Evolutionary conservation across 1,140 invertebrate species (phyloP).

Genomic region (Triops cancriformis): DNA sequence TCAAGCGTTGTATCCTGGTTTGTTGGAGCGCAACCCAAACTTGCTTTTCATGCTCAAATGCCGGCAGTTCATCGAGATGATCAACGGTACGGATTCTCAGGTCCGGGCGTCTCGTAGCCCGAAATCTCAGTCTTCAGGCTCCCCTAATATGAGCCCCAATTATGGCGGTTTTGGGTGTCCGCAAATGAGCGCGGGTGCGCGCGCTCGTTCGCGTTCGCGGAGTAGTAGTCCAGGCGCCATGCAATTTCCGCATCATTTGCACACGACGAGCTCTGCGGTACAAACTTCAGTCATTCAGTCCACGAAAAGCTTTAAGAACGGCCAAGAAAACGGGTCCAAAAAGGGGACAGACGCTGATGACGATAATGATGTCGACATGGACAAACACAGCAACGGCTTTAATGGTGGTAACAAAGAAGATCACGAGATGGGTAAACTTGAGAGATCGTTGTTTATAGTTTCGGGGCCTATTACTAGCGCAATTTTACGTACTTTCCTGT

Average conservation of each 20-base stretch:
- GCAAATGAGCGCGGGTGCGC: neutral
- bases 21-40: conserved; percentile 81
- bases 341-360: conserved; percentile 29
- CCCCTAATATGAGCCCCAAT: conserved; percentile 34
- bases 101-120: conserved; percentile 30
- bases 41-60: conserved; percentile 91
- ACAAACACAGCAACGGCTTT: conserved; percentile 20
- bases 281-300: conserved; percentile 66
- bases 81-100: conserved; percentile 61
- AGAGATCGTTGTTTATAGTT: neutral
- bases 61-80: conserved; percentile 90
- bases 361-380: conserved; percentile 28
- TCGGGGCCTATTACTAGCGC: neutral
- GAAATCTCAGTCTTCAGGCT: conserved; percentile 29
- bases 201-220: conserved; percentile 31
- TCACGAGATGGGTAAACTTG: conserved; percentile 46
- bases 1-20: conserved; percentile 75
- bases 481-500: neutral
- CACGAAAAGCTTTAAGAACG: conserved; percentile 48
- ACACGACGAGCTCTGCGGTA: conserved; percentile 37
- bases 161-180: conserved; percentile 28
- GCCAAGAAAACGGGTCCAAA: conserved; percentile 32
- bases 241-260: neutral
- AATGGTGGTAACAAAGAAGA: conserved; percentile 22
- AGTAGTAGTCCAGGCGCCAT: conserved; percentile 37